Percentiles rank a stretch among this genome's conserved stretches.
These are phyloP conservation scores for Punctoribates punctum DNA, from an alignment of 2,888 invertebrate genomes.

Conservation along the genomic window DNA sequence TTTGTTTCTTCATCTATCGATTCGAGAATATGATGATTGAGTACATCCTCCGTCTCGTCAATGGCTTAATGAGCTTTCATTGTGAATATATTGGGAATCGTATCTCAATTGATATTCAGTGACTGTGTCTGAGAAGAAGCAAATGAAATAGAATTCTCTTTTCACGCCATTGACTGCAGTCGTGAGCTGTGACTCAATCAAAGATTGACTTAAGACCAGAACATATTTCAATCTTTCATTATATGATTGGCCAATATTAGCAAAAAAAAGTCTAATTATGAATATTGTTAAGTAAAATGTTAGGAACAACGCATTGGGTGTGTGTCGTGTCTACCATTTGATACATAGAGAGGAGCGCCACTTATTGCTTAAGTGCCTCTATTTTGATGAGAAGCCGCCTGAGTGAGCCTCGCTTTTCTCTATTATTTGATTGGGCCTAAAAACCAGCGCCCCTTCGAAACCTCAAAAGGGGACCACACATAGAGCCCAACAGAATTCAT, in stretches of 20 bases:
- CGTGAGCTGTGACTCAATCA: slow-evolving; percentile 22
- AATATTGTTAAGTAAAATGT: slow-evolving; percentile 21
- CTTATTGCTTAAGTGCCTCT: slow-evolving; percentile 18
- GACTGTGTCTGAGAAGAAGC: neutral
- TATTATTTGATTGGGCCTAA: slow-evolving; percentile 29
- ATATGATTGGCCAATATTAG: neutral
- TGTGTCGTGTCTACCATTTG: slow-evolving; percentile 29
- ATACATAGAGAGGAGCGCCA: slow-evolving; percentile 25
- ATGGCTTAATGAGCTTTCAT: slow-evolving; percentile 11
- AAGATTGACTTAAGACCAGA: too few species aligned
- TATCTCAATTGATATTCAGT: slow-evolving; percentile 25
- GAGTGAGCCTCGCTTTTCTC: slow-evolving; percentile 9
- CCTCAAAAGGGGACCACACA: slow-evolving; percentile 36
- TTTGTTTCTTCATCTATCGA: slow-evolving; percentile 9
- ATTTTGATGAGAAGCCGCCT: slow-evolving; percentile 33
- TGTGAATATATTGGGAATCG: neutral
- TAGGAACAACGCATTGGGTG: slow-evolving; percentile 18
- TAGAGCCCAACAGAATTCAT: neutral
- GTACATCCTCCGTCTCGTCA: slow-evolving; percentile 27
- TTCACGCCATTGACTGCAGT: slow-evolving; percentile 9
- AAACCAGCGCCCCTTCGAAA: slow-evolving; percentile 27
- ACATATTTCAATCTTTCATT: too few species aligned
- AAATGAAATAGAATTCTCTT: slow-evolving; percentile 22
- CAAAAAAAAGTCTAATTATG: slow-evolving; percentile 9
- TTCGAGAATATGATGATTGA: slow-evolving; percentile 22